These are phyloP conservation scores for Hylaeus volcanicus DNA, from an alignment of 1,140 invertebrate species.

Conservation along the genomic window DNA sequence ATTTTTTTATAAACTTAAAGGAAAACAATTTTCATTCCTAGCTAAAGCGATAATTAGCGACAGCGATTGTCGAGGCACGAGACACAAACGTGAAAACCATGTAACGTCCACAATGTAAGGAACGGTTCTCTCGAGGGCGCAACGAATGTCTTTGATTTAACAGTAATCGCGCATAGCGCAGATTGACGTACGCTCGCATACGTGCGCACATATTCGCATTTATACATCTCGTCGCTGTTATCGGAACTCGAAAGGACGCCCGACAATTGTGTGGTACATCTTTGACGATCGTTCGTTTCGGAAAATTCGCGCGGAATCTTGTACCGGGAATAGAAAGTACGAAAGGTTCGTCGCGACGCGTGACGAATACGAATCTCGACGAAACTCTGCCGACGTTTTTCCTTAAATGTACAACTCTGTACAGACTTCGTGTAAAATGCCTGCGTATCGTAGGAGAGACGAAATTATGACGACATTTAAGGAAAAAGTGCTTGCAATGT, in stretches of 20 bases:
- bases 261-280: conserved; percentile 25
- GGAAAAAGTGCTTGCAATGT: not conserved
- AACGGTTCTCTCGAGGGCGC: not conserved
- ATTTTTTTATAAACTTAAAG: conserved; percentile 1
- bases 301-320: conserved; percentile 9
- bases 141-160: not conserved
- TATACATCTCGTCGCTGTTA: conserved; percentile 33
- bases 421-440: not conserved
- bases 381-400: conserved; percentile 36
- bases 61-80: not conserved
- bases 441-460: not conserved
- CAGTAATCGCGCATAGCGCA: conserved; percentile 34
- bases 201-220: conserved; percentile 56
- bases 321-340: conserved; percentile 23
- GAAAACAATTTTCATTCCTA: not conserved
- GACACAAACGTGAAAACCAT: not conserved
- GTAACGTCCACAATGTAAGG: conserved; percentile 13
- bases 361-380: conserved; percentile 28
- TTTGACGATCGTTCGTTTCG: conserved; percentile 38
- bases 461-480: not conserved
- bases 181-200: conserved; percentile 68
- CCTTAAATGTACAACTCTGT: not conserved
- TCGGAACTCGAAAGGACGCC: conserved; percentile 21
- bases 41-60: not conserved
- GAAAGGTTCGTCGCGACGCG: not conserved